Conservation (phyloP, 2,113 vertebrate species). For the Cyphomyrus discorhynchus region DNA sequence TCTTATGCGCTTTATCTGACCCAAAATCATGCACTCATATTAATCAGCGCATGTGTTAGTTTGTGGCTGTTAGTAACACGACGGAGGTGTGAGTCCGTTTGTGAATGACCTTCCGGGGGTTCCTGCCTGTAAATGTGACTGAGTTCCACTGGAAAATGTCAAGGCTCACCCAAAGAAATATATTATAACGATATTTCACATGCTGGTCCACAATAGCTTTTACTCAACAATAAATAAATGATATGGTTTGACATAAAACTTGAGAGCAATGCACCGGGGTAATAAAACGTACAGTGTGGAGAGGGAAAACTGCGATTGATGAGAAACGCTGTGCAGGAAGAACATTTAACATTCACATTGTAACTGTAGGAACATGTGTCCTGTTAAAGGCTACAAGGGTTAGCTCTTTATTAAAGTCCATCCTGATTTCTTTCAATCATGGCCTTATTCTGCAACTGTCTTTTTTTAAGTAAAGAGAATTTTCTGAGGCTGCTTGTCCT, state of each 20-base stretch:
- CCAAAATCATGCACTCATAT: neutral
- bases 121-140: neutral
- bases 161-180: neutral
- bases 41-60: neutral
- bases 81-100: neutral
- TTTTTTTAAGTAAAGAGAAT: neutral
- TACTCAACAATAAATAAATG: slow-evolving; percentile 8
- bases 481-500: too few species aligned
- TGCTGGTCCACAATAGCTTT: neutral
- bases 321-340: neutral
- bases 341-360: neutral
- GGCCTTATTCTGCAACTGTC: neutral
- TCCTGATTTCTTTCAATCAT: neutral
- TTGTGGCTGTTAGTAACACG: neutral
- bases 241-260: slow-evolving; percentile 3
- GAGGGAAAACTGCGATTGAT: neutral
- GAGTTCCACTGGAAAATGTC: neutral
- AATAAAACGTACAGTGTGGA: neutral
- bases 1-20: neutral
- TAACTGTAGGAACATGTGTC: neutral
- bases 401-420: neutral
- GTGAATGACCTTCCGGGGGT: neutral
- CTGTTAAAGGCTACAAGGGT: neutral
- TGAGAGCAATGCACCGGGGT: neutral
- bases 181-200: slow-evolving; percentile 4